A percentile compares a stretch with the other conserved stretches of the same genome.
phyloP scores from a whole-genome alignment of 2,797 vertebrate species.

The Chaetodon trifasciatus region DNA sequence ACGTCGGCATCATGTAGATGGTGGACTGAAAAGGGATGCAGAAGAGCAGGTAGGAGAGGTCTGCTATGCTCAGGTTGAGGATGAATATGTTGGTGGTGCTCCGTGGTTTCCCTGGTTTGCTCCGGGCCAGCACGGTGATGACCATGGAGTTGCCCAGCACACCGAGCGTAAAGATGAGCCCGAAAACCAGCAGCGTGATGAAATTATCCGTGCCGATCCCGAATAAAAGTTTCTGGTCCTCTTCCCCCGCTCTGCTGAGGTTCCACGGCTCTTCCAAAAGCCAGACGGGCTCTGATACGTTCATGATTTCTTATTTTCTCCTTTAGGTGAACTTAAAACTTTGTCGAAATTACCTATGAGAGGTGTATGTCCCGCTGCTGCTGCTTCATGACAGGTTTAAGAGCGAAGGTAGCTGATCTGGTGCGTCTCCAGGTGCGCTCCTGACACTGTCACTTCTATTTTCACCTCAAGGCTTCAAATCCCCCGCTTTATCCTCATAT shows the following conservation, averaged over 20 bases:
- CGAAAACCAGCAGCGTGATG: slow-evolving; percentile 92
- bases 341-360: not conserved
- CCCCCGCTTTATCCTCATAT: not conserved
- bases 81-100: slow-evolving; percentile 98
- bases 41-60: slow-evolving; percentile 97
- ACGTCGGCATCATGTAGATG: slow-evolving; percentile 93
- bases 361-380: slow-evolving; percentile 24
- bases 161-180: slow-evolving; percentile 93
- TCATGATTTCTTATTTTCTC: slow-evolving; percentile 68
- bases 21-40: slow-evolving; percentile 98
- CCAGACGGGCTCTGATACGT: slow-evolving; percentile 71
- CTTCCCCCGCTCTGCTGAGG: slow-evolving; percentile 78
- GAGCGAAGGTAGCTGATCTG: not conserved
- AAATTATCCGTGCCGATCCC: slow-evolving; percentile 93
- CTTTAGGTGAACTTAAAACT: slow-evolving; percentile 8
- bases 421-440: slow-evolving; percentile 51
- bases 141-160: slow-evolving; percentile 97
- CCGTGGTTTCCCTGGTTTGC: slow-evolving; percentile 91
- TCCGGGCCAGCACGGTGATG: slow-evolving; percentile 94
- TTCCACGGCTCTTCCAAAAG: slow-evolving; percentile 64
- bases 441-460: not conserved
- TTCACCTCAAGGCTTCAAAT: not conserved
- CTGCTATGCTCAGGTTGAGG: slow-evolving; percentile 96
- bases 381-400: slow-evolving; percentile 42
- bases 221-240: slow-evolving; percentile 85